phyloP scores from a whole-genome alignment of 2,113 vertebrate genomes.

The Myotis davidii region DNA sequence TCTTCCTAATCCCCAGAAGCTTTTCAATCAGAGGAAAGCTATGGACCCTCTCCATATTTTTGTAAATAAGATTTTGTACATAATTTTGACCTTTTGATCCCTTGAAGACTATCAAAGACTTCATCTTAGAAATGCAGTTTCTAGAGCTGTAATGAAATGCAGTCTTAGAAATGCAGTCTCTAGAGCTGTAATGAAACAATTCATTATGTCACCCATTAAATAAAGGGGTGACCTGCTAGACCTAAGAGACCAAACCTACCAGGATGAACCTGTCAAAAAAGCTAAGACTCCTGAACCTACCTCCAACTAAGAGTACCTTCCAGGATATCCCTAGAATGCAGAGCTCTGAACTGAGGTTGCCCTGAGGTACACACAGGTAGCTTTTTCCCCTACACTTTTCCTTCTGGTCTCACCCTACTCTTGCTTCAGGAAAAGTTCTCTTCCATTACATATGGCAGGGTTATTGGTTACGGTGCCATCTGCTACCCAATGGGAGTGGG shows the following conservation, averaged over 20 bases:
- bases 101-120: neutral
- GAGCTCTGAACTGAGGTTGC: neutral
- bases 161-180: neutral
- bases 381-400: neutral
- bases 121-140: neutral
- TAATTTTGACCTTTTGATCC: neutral
- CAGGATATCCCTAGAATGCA: neutral
- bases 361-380: neutral
- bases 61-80: neutral
- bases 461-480: neutral
- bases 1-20: neutral
- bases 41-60: neutral
- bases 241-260: neutral
- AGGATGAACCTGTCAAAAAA: neutral
- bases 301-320: neutral
- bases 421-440: neutral
- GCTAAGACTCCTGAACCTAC: neutral
- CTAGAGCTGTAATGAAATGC: neutral
- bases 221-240: neutral
- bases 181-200: neutral
- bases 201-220: neutral
- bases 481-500: neutral
- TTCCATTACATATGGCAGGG: neutral
- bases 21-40: conserved; percentile 30
- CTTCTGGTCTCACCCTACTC: neutral